These are phyloP conservation scores for Phylloscopus trochilus DNA, from an alignment of 2,113 vertebrate genomes.

Conservation along the genomic window DNA sequence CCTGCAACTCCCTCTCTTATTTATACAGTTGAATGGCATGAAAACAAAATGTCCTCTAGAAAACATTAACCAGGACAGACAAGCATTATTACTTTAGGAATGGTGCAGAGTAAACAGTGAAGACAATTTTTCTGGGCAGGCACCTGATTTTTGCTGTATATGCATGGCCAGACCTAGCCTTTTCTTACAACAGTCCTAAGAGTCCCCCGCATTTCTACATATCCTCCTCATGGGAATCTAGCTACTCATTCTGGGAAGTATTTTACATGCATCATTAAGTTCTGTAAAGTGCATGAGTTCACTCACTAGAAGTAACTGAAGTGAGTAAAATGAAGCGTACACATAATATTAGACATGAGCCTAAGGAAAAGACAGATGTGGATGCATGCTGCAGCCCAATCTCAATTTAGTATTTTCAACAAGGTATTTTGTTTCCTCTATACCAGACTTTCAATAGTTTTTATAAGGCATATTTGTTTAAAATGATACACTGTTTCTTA, in stretches of 20 bases:
- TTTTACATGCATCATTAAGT: not conserved
- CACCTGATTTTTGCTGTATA: slow-evolving; percentile 16
- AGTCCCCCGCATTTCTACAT: not conserved
- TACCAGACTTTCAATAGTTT: not conserved
- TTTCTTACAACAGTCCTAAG: not conserved
- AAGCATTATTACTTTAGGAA: slow-evolving; percentile 3
- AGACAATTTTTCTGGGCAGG: not conserved
- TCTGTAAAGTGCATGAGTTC: not conserved
- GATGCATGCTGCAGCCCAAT: not conserved
- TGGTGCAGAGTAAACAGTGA: slow-evolving; percentile 36
- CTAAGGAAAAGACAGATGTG: not conserved
- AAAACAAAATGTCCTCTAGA: slow-evolving; percentile 25
- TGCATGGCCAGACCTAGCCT: not conserved
- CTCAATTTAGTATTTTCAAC: not conserved
- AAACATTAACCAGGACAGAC: slow-evolving; percentile 62
- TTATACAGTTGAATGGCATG: slow-evolving; percentile 46
- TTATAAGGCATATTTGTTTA: not conserved
- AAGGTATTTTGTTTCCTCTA: not conserved
- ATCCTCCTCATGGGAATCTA: not conserved
- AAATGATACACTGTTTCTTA: not conserved
- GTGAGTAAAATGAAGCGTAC: not conserved
- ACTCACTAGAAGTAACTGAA: not conserved
- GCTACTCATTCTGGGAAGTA: not conserved
- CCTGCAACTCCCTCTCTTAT: slow-evolving; percentile 23
- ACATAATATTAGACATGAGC: not conserved